Evolutionary conservation across 2,888 invertebrate species (phyloP).

Genomic region (Chelonus formosanus): DNA sequence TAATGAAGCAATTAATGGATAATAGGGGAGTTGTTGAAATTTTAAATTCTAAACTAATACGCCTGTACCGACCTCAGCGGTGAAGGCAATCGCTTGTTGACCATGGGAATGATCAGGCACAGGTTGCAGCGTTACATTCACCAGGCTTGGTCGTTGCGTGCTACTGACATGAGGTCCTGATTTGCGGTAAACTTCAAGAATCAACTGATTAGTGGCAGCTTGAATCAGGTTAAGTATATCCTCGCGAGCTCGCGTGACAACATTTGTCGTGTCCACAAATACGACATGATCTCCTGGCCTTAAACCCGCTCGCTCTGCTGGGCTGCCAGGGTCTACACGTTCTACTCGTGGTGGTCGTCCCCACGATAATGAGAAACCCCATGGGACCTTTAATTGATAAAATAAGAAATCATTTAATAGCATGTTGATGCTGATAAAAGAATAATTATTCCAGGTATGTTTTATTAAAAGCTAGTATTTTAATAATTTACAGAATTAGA

Average conservation of each 20-base stretch:
- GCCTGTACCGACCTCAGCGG: conserved; percentile 90
- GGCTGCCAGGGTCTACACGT: conserved; percentile 81
- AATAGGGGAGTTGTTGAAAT: conserved; percentile 39
- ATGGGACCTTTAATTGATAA: conserved; percentile 52
- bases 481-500: too few relatives aligned
- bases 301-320: conserved; percentile 85
- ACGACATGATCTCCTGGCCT: conserved; percentile 87
- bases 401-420: conserved; percentile 13
- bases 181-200: conserved; percentile 61
- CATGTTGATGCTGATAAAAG: too few relatives aligned
- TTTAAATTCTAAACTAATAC: conserved; percentile 74
- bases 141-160: conserved; percentile 55
- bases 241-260: conserved; percentile 81
- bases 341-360: conserved; percentile 88
- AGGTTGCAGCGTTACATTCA: conserved; percentile 52
- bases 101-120: conserved; percentile 47
- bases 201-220: conserved; percentile 62
- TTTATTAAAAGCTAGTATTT: too few relatives aligned
- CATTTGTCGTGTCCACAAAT: conserved; percentile 86
- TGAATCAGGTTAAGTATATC: conserved; percentile 74
- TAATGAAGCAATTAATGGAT: conserved; percentile 40
- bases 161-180: conserved; percentile 47
- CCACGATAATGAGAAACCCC: conserved; percentile 89
- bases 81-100: conserved; percentile 76
- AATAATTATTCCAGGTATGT: too few relatives aligned